Evolutionary conservation across 2,888 invertebrate genomes (phyloP), one percentile per base, ranked within the genome.

Genomic region (Gymnoscelis rufifasciata): DNA sequence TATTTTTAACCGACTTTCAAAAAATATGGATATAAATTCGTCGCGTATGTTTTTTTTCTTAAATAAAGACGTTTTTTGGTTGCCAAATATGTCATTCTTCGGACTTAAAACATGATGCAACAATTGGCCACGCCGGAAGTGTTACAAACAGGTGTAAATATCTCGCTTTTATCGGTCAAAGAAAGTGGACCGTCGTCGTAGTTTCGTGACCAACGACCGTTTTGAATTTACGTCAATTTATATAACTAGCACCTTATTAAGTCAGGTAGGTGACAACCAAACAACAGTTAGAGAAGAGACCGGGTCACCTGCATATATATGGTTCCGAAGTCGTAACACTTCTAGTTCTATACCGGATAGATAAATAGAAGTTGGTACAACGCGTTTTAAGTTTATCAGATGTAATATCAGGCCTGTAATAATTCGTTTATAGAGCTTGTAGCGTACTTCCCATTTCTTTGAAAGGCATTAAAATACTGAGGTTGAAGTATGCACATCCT

Each of bases 211-310:
- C 71, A 64, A 65, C 55, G 54, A 59, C 60, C 64, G 59, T 62
- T 62, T 56, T 60, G 60, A 73, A 78, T 83, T 76, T 72, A 75
- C 76, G 71, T 75, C 68, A 80, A 80, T 83, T 79, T 76, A 79
- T 78, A 71, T 71, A 80, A 80, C 70, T 82, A 77, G 64, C 82
- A 72, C 76, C 75, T 78, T 74, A 72, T 75, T 75, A 73, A 71
- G 63, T 60, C 60, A 71, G 64, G 71, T 72, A 76, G 70, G 70
- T 75, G 80, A 77, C 78, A 81, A 70, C 72, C 67, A 58, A 79
- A 78, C 71, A 69, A 86, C 87, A 79, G 86, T 86, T 86, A 84
- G 64, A 52, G 56, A 64, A 71, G 61, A 72, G 78, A 86, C 88
- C 79, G 74, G 84, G 87, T 88, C 71, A 87, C 80, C 80, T 68